Conservation (phyloP, 2,797 vertebrate species). For the Hydrocynus forskahlii region DNA sequence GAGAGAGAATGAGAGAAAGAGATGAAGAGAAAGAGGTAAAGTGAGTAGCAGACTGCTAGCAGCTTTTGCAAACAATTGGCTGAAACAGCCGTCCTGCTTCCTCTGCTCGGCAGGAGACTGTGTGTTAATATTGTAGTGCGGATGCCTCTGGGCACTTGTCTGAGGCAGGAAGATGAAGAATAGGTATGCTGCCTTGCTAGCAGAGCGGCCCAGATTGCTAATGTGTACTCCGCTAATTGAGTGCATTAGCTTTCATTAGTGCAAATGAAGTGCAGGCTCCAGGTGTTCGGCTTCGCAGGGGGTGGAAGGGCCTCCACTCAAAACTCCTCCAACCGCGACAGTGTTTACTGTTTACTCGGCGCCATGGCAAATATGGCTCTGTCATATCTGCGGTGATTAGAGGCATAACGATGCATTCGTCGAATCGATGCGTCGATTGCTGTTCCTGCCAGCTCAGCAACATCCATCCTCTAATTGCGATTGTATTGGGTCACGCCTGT, state of each 20-base stretch:
- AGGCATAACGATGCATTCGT: constrained; percentile 28
- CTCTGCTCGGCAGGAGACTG: constrained; percentile 30
- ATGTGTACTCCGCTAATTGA: constrained; percentile 58
- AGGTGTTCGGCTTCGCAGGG: constrained; percentile 49
- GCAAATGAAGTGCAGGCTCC: constrained; percentile 55
- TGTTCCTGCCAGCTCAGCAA: constrained; percentile 37
- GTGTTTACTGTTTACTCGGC: constrained; percentile 49
- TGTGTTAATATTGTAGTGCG: constrained; percentile 30
- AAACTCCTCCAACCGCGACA: constrained; percentile 5
- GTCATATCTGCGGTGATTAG: constrained; percentile 30
- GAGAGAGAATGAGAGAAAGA: constrained; percentile 44
- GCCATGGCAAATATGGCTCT: constrained; percentile 40
- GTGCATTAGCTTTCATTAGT: constrained; percentile 61
- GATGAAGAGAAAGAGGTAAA: constrained; percentile 9
- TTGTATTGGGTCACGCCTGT: constrained; percentile 18
- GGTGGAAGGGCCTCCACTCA: not conserved
- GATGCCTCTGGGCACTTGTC: constrained; percentile 40
- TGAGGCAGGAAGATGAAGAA: constrained; percentile 51
- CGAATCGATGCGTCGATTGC: constrained; percentile 9
- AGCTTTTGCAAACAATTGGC: constrained; percentile 32
- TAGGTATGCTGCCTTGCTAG: constrained; percentile 44
- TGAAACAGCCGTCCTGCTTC: constrained; percentile 42
- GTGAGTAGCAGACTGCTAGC: constrained; percentile 48
- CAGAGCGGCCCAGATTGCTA: constrained; percentile 53
- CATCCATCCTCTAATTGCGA: constrained; percentile 27